phyloP scores from a whole-genome alignment of 1,140 invertebrate genomes.

The Drosophila auraria region DNA sequence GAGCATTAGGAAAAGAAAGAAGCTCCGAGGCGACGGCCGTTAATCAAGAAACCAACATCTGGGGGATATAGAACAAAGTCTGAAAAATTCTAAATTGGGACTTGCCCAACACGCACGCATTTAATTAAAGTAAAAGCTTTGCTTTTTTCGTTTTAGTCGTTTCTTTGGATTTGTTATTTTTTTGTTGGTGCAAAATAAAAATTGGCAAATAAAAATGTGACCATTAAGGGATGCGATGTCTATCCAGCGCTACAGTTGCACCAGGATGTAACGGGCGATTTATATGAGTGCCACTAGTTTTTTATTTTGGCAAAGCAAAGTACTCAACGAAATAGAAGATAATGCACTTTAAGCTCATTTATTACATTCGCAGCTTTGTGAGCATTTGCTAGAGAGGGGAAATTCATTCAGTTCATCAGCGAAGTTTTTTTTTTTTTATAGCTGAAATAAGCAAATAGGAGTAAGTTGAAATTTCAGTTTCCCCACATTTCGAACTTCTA shows the following conservation, averaged over 20 bases:
- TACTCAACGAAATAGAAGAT: slow-evolving; percentile 14
- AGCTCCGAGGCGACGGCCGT: slow-evolving; percentile 55
- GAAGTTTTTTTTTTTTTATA: neutral
- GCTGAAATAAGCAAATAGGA: neutral
- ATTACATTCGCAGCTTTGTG: slow-evolving; percentile 12
- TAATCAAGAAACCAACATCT: slow-evolving; percentile 66
- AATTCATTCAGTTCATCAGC: slow-evolving; percentile 3
- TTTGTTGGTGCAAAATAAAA: slow-evolving; percentile 51
- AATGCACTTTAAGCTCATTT: slow-evolving; percentile 21
- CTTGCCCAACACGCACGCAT: slow-evolving; percentile 76
- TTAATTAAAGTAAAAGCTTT: slow-evolving; percentile 83
- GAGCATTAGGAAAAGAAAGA: slow-evolving; percentile 12
- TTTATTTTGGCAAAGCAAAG: slow-evolving; percentile 7
- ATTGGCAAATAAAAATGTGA: slow-evolving; percentile 52
- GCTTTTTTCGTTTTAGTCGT: slow-evolving; percentile 45
- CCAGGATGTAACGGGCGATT: slow-evolving; percentile 74
- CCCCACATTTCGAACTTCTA: neutral
- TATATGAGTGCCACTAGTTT: slow-evolving; percentile 65
- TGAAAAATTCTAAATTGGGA: slow-evolving; percentile 71
- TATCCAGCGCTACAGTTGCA: slow-evolving; percentile 42
- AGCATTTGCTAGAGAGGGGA: neutral
- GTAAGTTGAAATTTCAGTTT: neutral
- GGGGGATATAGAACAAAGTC: slow-evolving; percentile 54
- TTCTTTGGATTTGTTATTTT: slow-evolving; percentile 33
- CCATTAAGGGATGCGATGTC: slow-evolving; percentile 62